Conservation (phyloP, 2,113 vertebrate genomes). For the Semicossyphus pulcher region DNA sequence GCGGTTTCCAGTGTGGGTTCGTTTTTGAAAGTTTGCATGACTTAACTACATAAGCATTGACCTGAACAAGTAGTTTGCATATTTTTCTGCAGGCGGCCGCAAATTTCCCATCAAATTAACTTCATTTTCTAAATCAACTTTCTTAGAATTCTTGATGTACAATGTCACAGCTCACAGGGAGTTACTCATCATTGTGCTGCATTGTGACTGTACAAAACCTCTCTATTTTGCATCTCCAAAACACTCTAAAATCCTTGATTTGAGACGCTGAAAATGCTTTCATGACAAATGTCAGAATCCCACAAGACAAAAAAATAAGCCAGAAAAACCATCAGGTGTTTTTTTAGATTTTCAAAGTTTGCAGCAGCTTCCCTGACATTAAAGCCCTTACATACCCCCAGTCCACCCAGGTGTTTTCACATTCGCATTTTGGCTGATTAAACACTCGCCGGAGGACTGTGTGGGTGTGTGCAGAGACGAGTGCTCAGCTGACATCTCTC, state of each 20-base stretch:
- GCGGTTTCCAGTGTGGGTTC: slow-evolving; percentile 26
- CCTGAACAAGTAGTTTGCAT: too few relatives aligned
- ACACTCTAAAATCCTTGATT: slow-evolving; percentile 5
- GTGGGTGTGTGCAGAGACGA: slow-evolving; percentile 64
- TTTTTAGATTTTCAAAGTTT: slow-evolving; percentile 36
- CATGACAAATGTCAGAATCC: neutral
- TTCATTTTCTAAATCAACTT: slow-evolving; percentile 3
- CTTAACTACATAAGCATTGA: slow-evolving; percentile 10
- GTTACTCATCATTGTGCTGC: neutral
- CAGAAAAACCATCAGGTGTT: slow-evolving; percentile 9
- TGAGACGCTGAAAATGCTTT: slow-evolving; percentile 7
- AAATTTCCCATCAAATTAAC: slow-evolving; percentile 8
- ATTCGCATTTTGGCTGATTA: slow-evolving; percentile 62
- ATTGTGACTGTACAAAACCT: neutral
- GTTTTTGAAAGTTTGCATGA: slow-evolving; percentile 34
- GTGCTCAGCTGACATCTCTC: slow-evolving; percentile 61
- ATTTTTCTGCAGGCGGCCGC: neutral
- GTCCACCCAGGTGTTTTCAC: slow-evolving; percentile 61
- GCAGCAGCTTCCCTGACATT: slow-evolving; percentile 21
- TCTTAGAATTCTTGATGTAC: neutral
- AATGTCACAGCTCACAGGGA: neutral
- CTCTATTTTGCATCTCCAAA: slow-evolving; percentile 1
- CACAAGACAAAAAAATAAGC: slow-evolving; percentile 5
- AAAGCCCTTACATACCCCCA: slow-evolving; percentile 36
- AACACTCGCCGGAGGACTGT: slow-evolving; percentile 60